Conservation (phyloP, 2,113 vertebrate species). For the Dromiciops gliroides region DNA sequence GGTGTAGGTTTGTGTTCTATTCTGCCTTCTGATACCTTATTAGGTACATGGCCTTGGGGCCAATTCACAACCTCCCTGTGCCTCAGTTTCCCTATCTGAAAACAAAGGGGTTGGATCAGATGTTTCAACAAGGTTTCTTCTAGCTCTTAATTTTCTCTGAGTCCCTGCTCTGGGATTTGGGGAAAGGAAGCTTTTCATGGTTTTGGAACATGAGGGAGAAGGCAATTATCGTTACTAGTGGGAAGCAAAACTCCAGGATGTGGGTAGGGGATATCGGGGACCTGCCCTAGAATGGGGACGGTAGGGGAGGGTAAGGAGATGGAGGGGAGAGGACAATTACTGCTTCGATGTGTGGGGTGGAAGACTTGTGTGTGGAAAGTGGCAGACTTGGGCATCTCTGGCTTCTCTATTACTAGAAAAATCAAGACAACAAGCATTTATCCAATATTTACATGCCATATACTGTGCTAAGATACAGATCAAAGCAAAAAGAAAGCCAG, state of each 20-base stretch:
- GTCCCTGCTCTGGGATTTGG: neutral
- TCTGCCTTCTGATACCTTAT: neutral
- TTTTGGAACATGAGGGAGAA: neutral
- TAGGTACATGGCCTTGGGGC: neutral
- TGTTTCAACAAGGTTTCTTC: neutral
- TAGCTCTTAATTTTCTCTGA: neutral
- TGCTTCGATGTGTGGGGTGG: neutral
- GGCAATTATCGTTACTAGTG: neutral
- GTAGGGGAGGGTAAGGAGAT: conserved; percentile 14
- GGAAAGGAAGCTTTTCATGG: neutral
- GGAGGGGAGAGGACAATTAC: conserved; percentile 28
- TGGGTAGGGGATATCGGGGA: neutral
- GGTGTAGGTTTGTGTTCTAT: neutral
- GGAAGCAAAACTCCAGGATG: neutral
- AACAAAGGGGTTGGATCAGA: neutral
- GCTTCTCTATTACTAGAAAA: neutral
- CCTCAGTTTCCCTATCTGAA: neutral
- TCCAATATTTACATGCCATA: neutral
- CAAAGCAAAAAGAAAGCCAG: neutral
- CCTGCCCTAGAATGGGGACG: neutral
- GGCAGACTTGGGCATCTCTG: neutral
- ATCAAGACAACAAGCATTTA: neutral
- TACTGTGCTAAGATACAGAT: neutral
- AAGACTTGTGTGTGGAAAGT: neutral
- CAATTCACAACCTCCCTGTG: neutral